Evolutionary conservation across 2,797 vertebrate genomes (phyloP), one percentile per base, ranked within the genome.

Genomic region (Tenualosa ilisha): DNA sequence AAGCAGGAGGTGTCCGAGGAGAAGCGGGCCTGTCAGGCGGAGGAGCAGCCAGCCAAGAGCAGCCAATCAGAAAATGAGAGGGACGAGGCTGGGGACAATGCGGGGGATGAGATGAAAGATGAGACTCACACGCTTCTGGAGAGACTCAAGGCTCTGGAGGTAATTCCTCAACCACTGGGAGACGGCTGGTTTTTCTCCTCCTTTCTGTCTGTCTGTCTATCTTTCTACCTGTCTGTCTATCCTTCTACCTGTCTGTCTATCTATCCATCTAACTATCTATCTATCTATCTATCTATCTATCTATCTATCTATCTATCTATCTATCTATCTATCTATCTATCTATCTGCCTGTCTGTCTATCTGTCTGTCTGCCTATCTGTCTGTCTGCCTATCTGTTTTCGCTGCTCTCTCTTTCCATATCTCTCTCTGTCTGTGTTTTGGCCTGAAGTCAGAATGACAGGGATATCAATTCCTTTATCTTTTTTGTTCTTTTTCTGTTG

Each of bases 101-200:
- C 12, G 31, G 26, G 31, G 9, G 96, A 96, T 24, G 95, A 96
- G 87, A 94, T 95, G 87, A 93, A 93, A 87, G 96, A 95, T 86
- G 94, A 94, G 91, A 95, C 94, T 88, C 95, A 90, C 89, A 88
- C 93, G 86, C 95, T 98, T 0, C 86, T 97, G 89, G 96, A 97
- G 90, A 95, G 96, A 87, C 90, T 98, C 88, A 97, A 96, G 91
- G 91, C 94, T 91, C 92, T 98, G 86, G 97, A 98, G 97, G 97
- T 98, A 96, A 93, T 88, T 88, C 83, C 20, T 22, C 56, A 22
- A 6, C 56, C 20, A 59, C 31, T 31, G 20, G 3, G 20, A 59
- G 17, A 4, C 22, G 20, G 1, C 56, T 20, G 4, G 6, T 22
- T 6, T n/a, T 22, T n/a, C 6, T 6, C 56, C 51, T 13, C 15